These are phyloP conservation scores for Sciurus carolinensis DNA, from an alignment of 2,797 vertebrate species.

Conservation along the genomic window DNA sequence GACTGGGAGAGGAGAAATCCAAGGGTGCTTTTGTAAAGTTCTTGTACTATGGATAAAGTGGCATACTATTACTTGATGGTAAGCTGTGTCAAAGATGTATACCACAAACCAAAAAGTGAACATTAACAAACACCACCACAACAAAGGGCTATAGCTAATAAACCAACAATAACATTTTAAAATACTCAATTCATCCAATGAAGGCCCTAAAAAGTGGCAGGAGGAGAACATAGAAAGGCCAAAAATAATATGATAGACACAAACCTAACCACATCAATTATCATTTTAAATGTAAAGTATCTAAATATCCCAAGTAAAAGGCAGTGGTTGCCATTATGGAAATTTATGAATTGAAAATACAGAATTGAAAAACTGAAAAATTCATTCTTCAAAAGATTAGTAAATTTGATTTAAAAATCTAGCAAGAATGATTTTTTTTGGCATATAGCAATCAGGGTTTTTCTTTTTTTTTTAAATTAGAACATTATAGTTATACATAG, in stretches of 20 bases:
- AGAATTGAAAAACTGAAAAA: not conserved
- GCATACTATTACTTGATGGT: not conserved
- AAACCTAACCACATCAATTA: not conserved
- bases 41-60: not conserved
- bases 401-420: conserved; percentile 15
- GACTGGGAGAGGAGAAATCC: not conserved
- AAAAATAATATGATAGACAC: not conserved
- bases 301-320: not conserved
- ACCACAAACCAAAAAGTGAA: not conserved
- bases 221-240: not conserved
- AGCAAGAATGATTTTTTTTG: not conserved
- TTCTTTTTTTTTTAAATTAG: no score
- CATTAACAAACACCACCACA: not conserved
- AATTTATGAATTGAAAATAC: not conserved
- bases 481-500: no score
- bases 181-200: not conserved
- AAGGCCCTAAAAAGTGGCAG: not conserved
- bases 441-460: no score
- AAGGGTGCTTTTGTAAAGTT: not conserved
- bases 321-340: not conserved
- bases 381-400: not conserved
- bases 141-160: not conserved
- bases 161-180: not conserved
- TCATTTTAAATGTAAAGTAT: not conserved
- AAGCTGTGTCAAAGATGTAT: not conserved